These are phyloP conservation scores for Simalia tracyae DNA, from an alignment of 2,797 vertebrate species.

Conservation along the genomic window DNA sequence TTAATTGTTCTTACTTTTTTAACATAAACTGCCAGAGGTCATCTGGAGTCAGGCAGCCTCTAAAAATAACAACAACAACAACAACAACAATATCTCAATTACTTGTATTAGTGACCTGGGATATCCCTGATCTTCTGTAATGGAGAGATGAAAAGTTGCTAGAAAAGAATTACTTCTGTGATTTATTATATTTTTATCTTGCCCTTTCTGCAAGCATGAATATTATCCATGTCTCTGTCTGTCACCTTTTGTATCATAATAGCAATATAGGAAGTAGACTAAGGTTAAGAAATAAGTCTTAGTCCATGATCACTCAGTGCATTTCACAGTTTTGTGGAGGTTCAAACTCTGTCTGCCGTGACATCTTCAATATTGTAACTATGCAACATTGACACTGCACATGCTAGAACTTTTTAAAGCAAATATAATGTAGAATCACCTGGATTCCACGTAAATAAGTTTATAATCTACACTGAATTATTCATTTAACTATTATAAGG, in stretches of 20 bases:
- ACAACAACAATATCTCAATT: background rate
- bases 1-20: background rate
- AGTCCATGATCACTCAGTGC: background rate
- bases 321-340: background rate
- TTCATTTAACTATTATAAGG: background rate
- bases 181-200: background rate
- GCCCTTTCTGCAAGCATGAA: background rate
- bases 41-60: background rate
- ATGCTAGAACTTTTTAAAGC: background rate
- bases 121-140: background rate
- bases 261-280: background rate
- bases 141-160: background rate
- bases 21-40: background rate
- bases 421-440: background rate
- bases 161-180: background rate
- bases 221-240: background rate
- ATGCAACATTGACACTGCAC: background rate
- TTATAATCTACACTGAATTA: background rate
- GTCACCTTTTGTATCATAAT: background rate
- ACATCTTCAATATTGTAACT: background rate
- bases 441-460: background rate
- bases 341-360: background rate
- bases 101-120: background rate
- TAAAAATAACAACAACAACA: background rate
- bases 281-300: background rate